Evolutionary conservation across 2,113 vertebrate species (phyloP), one percentile per base, ranked within the genome.

Genomic region (Asarcornis scutulata): DNA sequence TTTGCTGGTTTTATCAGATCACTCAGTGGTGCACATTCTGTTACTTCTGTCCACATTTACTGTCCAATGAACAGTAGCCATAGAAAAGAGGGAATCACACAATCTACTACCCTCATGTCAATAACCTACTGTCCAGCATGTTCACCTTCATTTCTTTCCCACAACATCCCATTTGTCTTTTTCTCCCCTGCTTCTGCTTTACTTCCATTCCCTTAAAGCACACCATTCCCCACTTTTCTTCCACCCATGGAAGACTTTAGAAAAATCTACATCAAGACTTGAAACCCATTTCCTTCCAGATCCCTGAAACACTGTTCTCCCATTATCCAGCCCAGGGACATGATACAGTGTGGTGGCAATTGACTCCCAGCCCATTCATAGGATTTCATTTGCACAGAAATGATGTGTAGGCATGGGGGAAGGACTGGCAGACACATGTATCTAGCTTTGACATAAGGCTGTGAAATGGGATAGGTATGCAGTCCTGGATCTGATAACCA

Each of bases 121-220:
- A 6, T 46, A 23, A 46, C 17, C 15, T 16, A 16, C 16, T 53
- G 38, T 3, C 7, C 50, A 64, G 48, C 7, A 50, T 0, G 0
- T 9, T 80, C 44, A 52, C 2, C 6, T 69, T 69, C 64, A 29
- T 32, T 32, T 67, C 42, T 48, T 64, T 74, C 9, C 22, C 18
- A 18, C 9, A 52, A 59, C 73, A 81, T 56, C 9, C 22, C 53
- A n/a, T 50, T 53, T 91, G 14, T 12, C 17, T 12, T 64, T 82
- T 67, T 56, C 11, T 83, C 3, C 23, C 6, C 52, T 76, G 34
- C 21, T 69, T 79, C 58, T 26, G 12, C 32, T 50, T 78, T 32
- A 26, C 6, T 81, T 6, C 17, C 58, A 38, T 32, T 81, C 22
- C 21, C 29, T 60, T 48, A 67, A 40, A 89, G 13, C 18, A 34